phyloP scores from a whole-genome alignment of 2,113 vertebrate genomes.

The Cyprinus carpio region DNA sequence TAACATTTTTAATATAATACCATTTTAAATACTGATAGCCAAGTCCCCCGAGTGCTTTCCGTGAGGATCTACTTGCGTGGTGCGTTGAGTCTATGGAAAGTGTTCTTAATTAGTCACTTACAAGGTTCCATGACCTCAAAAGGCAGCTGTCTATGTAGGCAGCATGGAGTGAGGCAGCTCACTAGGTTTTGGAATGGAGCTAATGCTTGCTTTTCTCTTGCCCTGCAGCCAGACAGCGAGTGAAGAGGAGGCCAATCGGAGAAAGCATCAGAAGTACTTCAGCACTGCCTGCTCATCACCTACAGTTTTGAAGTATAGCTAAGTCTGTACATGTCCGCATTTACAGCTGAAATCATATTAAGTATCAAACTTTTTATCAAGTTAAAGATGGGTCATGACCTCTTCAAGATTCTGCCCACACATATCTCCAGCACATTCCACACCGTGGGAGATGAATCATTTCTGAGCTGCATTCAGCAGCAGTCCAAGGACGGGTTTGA shows the following conservation, averaged over 20 bases:
- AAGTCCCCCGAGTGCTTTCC: not conserved
- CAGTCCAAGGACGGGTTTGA: constrained; percentile 44
- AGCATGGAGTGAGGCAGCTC: not conserved
- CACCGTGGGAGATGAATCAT: constrained; percentile 9
- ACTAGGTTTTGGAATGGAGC: constrained; percentile 12
- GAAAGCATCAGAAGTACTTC: not conserved
- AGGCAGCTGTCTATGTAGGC: constrained; percentile 23
- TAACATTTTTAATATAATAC: not conserved
- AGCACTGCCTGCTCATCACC: constrained; percentile 7
- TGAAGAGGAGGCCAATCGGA: constrained; percentile 17
- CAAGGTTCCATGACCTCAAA: constrained; percentile 12
- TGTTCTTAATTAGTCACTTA: constrained; percentile 18
- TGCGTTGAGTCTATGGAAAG: too few species aligned
- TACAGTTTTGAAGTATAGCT: constrained; percentile 18
- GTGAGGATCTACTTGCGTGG: not conserved
- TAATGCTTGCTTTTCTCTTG: constrained; percentile 31
- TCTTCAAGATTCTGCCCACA: constrained; percentile 18
- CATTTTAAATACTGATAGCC: not conserved
- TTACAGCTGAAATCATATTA: constrained; percentile 13
- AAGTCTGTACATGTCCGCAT: not conserved
- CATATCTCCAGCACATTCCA: not conserved
- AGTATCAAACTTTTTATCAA: constrained; percentile 33
- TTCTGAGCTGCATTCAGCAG: constrained; percentile 20
- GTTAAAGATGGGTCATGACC: constrained; percentile 32
- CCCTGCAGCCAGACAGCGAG: constrained; percentile 8